Evolutionary conservation across 2,888 invertebrate genomes (phyloP).

Genomic region (Galerucella nymphaeae): DNA sequence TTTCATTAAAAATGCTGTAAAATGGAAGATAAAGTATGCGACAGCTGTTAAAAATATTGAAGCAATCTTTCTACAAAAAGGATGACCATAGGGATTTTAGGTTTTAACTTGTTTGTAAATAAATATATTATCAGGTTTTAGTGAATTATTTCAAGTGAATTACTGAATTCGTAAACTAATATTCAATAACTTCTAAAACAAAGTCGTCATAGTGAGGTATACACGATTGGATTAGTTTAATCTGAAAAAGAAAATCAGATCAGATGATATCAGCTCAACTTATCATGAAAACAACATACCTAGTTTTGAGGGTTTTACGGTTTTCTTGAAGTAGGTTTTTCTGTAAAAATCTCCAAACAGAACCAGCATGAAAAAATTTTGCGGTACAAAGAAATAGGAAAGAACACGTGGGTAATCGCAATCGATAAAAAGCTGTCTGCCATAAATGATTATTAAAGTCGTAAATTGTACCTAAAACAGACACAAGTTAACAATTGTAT

Average conservation of each 20-base stretch:
- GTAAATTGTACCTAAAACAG: slow-evolving; percentile 72
- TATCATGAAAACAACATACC: slow-evolving; percentile 4
- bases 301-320: slow-evolving; percentile 20
- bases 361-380: slow-evolving; percentile 72
- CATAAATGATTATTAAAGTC: slow-evolving; percentile 69
- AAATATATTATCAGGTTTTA: too few species aligned
- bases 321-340: slow-evolving; percentile 66
- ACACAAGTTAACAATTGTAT: neutral
- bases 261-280: neutral
- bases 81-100: too few species aligned
- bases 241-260: slow-evolving; percentile 3
- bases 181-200: slow-evolving; percentile 15
- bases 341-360: slow-evolving; percentile 74
- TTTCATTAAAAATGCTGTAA: too few species aligned
- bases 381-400: slow-evolving; percentile 68
- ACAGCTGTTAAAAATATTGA: too few species aligned
- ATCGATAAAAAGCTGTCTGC: slow-evolving; percentile 64
- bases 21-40: too few species aligned
- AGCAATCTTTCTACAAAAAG: too few species aligned
- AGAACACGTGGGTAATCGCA: slow-evolving; percentile 71
- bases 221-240: neutral
- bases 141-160: too few species aligned
- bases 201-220: neutral
- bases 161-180: too few species aligned
- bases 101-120: too few species aligned